These are phyloP conservation scores for Tribolium freemani DNA, from an alignment of 2,888 invertebrate species.

Conservation along the genomic window DNA sequence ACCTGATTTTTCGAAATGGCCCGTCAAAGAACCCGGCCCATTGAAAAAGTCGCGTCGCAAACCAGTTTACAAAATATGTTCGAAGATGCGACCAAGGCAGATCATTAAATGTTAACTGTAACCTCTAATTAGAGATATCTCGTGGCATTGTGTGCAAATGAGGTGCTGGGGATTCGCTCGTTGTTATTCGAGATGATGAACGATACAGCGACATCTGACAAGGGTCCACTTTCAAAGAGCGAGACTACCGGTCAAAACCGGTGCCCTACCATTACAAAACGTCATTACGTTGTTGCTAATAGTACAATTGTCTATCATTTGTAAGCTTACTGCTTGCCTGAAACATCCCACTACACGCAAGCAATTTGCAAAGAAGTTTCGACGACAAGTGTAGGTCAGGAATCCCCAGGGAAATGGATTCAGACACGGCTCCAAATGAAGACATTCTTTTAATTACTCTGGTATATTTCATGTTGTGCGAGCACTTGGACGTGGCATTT, in stretches of 20 bases:
- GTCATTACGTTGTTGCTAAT: constrained; percentile 26
- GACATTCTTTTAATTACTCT: constrained; percentile 29
- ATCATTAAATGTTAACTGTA: constrained; percentile 63
- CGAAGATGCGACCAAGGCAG: constrained; percentile 51
- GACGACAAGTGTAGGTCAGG: background rate
- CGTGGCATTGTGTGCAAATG: constrained; percentile 62
- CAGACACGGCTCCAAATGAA: constrained; percentile 7
- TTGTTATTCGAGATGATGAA: constrained; percentile 52
- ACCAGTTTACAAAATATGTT: constrained; percentile 47
- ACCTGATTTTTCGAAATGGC: background rate
- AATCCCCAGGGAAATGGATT: background rate
- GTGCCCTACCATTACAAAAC: constrained; percentile 28
- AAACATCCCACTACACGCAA: background rate
- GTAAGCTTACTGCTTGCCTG: constrained; percentile 12
- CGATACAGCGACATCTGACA: constrained; percentile 49
- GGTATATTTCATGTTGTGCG: constrained; percentile 24
- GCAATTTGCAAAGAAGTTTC: constrained; percentile 16
- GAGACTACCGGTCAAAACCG: constrained; percentile 38
- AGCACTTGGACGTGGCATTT: constrained; percentile 31
- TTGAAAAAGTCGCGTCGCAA: constrained; percentile 1
- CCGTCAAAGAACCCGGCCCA: background rate
- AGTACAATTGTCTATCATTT: constrained; percentile 33
- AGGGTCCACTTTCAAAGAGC: constrained; percentile 46
- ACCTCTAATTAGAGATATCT: constrained; percentile 61
- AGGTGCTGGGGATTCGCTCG: constrained; percentile 51